phyloP scores from a whole-genome alignment of 2,113 vertebrate species.

The Myocastor coypus region DNA sequence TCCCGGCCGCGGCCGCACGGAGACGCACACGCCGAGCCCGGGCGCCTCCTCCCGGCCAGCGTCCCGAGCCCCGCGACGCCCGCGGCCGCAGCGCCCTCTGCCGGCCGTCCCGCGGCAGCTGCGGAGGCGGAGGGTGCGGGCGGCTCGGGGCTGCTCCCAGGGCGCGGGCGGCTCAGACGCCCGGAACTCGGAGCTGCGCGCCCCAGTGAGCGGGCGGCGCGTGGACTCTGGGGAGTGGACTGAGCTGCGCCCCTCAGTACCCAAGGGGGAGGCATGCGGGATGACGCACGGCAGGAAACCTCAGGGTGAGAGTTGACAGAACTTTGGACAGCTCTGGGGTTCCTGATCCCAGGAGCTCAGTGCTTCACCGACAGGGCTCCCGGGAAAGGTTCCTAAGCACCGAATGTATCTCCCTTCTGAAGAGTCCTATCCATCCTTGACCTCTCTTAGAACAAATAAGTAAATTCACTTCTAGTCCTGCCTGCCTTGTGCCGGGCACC shows the following conservation, averaged over 20 bases:
- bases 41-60: conserved; percentile 62
- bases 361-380: neutral
- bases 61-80: conserved; percentile 6
- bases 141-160: neutral
- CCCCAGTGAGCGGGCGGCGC: rapidly evolving
- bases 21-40: conserved; percentile 59
- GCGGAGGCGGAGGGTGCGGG: neutral
- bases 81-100: conserved; percentile 69
- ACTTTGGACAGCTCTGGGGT: neutral
- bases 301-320: neutral
- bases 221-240: neutral
- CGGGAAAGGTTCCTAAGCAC: neutral
- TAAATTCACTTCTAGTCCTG: neutral
- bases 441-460: neutral
- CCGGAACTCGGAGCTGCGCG: rapidly evolving
- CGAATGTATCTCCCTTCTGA: neutral
- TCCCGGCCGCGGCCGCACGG: conserved; percentile 31
- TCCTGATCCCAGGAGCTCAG: neutral
- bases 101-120: neutral
- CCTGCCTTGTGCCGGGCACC: neutral
- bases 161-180: neutral
- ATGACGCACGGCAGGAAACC: neutral
- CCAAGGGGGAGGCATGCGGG: neutral
- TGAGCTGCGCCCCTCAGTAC: neutral
- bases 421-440: neutral